Conservation (phyloP, 2,888 invertebrate genomes). For the Stratiomys singularior region DNA sequence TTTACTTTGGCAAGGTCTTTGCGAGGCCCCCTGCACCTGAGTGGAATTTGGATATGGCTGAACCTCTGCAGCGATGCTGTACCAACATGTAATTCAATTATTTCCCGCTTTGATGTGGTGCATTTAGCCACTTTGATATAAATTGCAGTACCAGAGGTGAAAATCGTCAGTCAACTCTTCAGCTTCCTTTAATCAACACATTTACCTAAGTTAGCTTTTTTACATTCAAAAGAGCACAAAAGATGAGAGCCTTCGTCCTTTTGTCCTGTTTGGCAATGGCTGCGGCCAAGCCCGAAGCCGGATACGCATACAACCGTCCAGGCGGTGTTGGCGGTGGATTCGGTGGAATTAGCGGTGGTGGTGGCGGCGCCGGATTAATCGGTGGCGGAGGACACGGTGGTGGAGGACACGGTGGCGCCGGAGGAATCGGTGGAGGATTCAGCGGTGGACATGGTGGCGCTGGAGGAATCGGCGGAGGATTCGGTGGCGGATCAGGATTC, state of each 20-base stretch:
- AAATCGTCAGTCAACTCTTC: constrained; percentile 66
- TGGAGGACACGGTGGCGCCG: constrained; percentile 63
- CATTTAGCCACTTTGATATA: constrained; percentile 61
- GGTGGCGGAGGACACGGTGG: constrained; percentile 58
- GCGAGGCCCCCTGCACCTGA: constrained; percentile 14
- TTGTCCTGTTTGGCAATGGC: constrained; percentile 65
- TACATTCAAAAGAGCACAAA: constrained; percentile 51
- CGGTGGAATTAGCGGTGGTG: constrained; percentile 54
- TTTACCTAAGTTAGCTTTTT: constrained; percentile 54
- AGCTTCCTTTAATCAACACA: constrained; percentile 64
- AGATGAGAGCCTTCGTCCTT: constrained; percentile 65
- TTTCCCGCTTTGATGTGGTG: constrained; percentile 38
- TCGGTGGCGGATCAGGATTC: constrained; percentile 61
- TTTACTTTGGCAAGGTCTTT: constrained; percentile 40
- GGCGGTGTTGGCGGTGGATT: constrained; percentile 61
- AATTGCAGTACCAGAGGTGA: constrained; percentile 64
- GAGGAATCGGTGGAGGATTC: constrained; percentile 57
- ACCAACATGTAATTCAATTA: constrained; percentile 47
- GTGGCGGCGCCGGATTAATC: constrained; percentile 57
- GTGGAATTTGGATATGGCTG: constrained; percentile 20
- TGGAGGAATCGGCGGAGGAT: constrained; percentile 54
- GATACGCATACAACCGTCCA: constrained; percentile 66
- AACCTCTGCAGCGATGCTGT: constrained; percentile 13
- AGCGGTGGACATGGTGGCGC: constrained; percentile 58
- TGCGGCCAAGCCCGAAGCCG: constrained; percentile 65